Evolutionary conservation across 2,113 vertebrate genomes (phyloP).

Genomic region (Ptyas mucosa): DNA sequence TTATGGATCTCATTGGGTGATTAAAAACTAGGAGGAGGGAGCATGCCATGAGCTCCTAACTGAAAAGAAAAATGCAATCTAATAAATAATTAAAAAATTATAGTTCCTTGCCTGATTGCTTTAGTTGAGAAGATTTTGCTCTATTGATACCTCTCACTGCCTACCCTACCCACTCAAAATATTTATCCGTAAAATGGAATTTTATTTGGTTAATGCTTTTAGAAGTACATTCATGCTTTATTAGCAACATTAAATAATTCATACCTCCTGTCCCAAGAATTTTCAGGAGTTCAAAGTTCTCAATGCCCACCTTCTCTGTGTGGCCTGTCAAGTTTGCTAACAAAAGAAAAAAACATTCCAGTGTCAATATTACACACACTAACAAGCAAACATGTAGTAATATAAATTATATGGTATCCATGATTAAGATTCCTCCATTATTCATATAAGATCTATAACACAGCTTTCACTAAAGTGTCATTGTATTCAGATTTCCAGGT

Average conservation of each 20-base stretch:
- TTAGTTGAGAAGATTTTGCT: neutral
- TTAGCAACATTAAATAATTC: conserved; percentile 39
- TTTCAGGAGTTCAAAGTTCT: conserved; percentile 96
- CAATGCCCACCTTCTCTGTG: conserved; percentile 93
- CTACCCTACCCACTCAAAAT: neutral
- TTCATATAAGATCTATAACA: neutral
- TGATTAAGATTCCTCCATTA: neutral
- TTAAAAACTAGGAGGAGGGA: neutral
- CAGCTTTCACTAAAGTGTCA: neutral
- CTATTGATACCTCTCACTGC: neutral
- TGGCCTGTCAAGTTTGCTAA: conserved; percentile 95
- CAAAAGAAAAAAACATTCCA: conserved; percentile 33
- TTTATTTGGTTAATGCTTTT: neutral
- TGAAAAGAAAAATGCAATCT: neutral
- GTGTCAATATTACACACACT: neutral
- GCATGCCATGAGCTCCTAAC: neutral
- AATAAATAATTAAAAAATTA: neutral
- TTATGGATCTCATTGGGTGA: neutral
- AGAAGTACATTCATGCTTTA: conserved; percentile 4
- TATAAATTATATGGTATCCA: neutral
- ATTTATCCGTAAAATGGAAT: neutral
- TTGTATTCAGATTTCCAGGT: neutral
- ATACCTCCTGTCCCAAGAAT: conserved; percentile 97
- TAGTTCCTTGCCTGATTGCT: neutral
- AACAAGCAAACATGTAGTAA: neutral